Conservation (phyloP, 2,113 vertebrate genomes). For the Passer montanus region DNA sequence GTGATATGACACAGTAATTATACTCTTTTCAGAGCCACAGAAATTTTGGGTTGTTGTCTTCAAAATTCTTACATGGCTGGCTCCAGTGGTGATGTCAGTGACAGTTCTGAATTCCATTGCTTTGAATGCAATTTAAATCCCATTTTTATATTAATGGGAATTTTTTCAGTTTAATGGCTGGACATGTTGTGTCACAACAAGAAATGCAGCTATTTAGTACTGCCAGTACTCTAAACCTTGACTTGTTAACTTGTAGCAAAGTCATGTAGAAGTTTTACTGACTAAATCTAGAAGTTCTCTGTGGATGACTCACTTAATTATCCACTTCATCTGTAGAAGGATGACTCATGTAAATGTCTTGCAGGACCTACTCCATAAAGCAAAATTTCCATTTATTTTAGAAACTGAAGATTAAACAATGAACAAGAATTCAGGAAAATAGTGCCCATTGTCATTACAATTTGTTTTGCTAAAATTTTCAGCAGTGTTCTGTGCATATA, state of each 20-base stretch:
- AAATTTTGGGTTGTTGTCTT: not conserved
- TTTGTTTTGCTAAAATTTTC: not conserved
- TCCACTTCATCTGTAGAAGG: not conserved
- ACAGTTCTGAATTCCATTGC: not conserved
- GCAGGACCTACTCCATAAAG: not conserved
- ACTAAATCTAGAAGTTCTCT: not conserved
- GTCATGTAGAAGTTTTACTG: not conserved
- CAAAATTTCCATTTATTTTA: not conserved
- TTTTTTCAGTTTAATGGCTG: not conserved
- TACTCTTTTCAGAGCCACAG: not conserved
- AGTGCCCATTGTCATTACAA: not conserved
- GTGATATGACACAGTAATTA: not conserved
- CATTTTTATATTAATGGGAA: not conserved
- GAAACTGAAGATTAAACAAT: not conserved
- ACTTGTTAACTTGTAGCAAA: not conserved
- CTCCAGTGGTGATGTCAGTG: not conserved
- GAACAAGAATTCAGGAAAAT: not conserved
- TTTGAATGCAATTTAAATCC: not conserved
- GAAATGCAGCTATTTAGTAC: not conserved
- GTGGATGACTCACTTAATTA: not conserved
- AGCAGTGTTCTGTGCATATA: not conserved
- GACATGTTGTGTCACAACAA: not conserved
- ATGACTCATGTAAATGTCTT: not conserved
- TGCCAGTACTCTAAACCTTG: not conserved
- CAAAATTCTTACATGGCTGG: not conserved